Evolutionary conservation across 2,113 vertebrate genomes (phyloP).

Genomic region (Pardalotus punctatus): DNA sequence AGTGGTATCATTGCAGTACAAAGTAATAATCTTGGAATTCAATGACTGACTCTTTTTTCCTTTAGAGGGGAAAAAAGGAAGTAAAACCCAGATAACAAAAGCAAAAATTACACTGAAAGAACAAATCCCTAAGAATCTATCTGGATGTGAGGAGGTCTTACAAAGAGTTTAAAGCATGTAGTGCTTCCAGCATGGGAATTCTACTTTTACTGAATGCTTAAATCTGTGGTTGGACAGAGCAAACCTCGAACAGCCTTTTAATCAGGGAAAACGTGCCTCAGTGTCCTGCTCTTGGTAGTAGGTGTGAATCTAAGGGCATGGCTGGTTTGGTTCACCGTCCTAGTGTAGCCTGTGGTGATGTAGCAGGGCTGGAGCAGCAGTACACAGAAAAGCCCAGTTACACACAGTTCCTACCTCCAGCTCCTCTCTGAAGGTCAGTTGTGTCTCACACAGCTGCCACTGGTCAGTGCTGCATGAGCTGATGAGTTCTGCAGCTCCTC

Average conservation of each 20-base stretch:
- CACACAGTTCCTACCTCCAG: neutral
- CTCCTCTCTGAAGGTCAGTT: neutral
- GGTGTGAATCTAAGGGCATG: too few relatives aligned
- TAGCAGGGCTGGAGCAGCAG: neutral
- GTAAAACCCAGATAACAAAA: neutral
- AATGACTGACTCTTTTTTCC: neutral
- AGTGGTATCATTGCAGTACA: neutral
- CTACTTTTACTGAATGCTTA: neutral
- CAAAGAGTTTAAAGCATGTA: neutral
- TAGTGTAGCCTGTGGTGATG: neutral
- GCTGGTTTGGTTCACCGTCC: neutral
- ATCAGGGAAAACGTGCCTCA: neutral
- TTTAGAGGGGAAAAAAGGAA: neutral
- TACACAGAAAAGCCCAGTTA: neutral
- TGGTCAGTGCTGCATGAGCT: neutral
- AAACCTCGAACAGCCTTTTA: neutral
- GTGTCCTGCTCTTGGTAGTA: neutral
- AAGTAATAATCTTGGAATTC: neutral
- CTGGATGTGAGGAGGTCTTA: neutral
- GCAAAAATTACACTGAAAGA: neutral
- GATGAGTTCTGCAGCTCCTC: neutral
- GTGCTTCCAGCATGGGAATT: neutral
- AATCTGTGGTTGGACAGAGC: neutral
- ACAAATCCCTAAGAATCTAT: neutral
- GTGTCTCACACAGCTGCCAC: neutral